Percentiles rank a stretch among this genome's conserved stretches.
phyloP scores from a whole-genome alignment of 2,888 invertebrate genomes.

The Ptychoptera contaminata region DNA sequence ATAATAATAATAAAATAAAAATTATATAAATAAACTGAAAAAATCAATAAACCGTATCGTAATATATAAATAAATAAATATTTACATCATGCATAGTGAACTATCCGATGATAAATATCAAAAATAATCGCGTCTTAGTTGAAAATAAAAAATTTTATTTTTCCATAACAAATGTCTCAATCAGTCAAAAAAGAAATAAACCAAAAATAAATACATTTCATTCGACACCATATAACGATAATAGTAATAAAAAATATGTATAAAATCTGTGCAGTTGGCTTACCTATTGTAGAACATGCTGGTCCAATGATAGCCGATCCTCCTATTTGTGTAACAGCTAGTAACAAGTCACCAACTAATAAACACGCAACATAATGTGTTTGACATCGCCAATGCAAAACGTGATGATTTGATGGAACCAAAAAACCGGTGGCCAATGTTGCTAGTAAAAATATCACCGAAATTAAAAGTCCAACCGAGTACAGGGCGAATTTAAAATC shows the following conservation, averaged over 20 bases:
- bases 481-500: conserved; percentile 54
- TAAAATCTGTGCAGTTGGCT: conserved; percentile 25
- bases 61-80: no score
- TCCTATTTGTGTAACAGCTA: conserved; percentile 61
- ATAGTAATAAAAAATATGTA: background rate
- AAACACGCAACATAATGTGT: conserved; percentile 74
- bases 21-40: no score
- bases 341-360: conserved; percentile 61
- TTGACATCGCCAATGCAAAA: conserved; percentile 78
- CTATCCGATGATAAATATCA: no score
- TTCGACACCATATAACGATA: no score
- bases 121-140: background rate
- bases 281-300: conserved; percentile 52
- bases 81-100: no score
- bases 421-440: conserved; percentile 66
- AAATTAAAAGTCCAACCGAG: conserved; percentile 61
- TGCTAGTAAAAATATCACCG: conserved; percentile 65
- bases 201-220: conserved; percentile 1
- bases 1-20: no score
- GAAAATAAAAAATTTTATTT: background rate
- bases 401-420: conserved; percentile 69
- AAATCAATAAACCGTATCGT: no score
- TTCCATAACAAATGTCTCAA: background rate
- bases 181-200: background rate
- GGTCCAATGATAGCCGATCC: conserved; percentile 41